Evolutionary conservation across 1,140 invertebrate species (phyloP).

Genomic region (Drosophila nasuta): DNA sequence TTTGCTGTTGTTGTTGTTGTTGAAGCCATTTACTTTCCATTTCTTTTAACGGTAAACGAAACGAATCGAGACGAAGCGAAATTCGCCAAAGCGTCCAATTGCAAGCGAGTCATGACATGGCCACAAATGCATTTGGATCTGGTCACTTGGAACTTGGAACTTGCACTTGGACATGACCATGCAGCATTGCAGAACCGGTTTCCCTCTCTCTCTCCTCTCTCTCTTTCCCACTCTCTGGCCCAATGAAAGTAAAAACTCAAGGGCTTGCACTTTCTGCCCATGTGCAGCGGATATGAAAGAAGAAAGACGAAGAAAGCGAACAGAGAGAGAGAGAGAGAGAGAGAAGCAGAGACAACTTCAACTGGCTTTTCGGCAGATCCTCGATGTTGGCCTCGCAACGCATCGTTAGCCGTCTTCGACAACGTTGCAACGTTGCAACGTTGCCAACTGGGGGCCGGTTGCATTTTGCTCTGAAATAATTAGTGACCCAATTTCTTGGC

Average conservation of each 20-base stretch:
- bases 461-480: conserved; percentile 83
- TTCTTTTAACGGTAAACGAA: conserved; percentile 76
- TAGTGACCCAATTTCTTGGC: conserved; percentile 80
- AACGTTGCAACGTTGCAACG: background rate
- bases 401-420: conserved; percentile 61
- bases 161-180: conserved; percentile 47
- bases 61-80: conserved; percentile 49
- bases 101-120: conserved; percentile 48
- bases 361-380: conserved; percentile 47
- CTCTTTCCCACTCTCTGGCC: background rate
- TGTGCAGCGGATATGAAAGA: conserved; percentile 31
- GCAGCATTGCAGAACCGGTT: conserved; percentile 67
- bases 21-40: conserved; percentile 71
- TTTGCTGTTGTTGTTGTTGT: conserved; percentile 33
- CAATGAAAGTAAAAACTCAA: conserved; percentile 84
- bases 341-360: conserved; percentile 5
- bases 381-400: conserved; percentile 66
- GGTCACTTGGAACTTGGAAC: conserved; percentile 44
- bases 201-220: background rate
- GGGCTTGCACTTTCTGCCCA: conserved; percentile 83
- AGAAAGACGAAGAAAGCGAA: conserved; percentile 45
- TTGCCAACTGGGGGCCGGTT: conserved; percentile 52
- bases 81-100: conserved; percentile 54
- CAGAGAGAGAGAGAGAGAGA: conserved; percentile 2
- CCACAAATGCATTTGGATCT: conserved; percentile 15